These are phyloP conservation scores for Scopus umbretta DNA, from an alignment of 2,113 vertebrate genomes.

Conservation along the genomic window DNA sequence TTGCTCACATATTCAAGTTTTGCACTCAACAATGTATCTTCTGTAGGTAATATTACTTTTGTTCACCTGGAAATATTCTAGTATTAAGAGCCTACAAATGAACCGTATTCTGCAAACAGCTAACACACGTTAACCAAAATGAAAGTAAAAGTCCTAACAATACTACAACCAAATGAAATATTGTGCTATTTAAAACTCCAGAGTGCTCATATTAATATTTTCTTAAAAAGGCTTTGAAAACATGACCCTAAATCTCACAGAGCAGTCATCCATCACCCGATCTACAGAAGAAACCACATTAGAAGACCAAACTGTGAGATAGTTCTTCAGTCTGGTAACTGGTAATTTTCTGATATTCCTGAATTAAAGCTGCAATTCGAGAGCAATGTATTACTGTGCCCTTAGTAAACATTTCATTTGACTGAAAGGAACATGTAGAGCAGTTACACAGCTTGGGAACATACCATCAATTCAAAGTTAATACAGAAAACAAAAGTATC, in stretches of 20 bases:
- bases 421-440: background rate
- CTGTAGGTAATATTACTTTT: background rate
- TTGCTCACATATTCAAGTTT: background rate
- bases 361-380: background rate
- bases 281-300: background rate
- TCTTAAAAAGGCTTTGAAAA: background rate
- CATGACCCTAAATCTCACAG: background rate
- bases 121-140: background rate
- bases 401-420: background rate
- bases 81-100: background rate
- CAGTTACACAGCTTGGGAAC: background rate
- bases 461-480: background rate
- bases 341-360: background rate
- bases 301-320: background rate
- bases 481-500: background rate
- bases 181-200: background rate
- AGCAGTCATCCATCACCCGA: background rate
- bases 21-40: background rate
- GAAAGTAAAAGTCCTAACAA: background rate
- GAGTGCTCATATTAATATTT: background rate
- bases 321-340: background rate
- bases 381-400: background rate
- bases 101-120: background rate
- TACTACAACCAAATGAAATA: background rate
- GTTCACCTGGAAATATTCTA: background rate